Evolutionary conservation across 2,113 vertebrate species (phyloP), one percentile per base, ranked within the genome.

Genomic region (Chaetodon trifascialis): DNA sequence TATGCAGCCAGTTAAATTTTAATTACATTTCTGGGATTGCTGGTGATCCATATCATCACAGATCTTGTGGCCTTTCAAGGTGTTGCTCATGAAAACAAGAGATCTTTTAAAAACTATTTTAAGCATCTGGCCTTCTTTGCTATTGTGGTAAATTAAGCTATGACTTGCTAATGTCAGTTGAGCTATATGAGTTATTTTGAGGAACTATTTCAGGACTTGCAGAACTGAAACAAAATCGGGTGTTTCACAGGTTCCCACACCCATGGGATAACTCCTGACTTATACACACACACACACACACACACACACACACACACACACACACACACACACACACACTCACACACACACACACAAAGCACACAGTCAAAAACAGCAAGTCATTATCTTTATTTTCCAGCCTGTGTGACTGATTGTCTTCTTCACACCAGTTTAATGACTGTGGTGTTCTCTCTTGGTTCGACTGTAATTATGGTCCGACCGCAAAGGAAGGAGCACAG

Each of bases 221-320:
- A 77, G 91, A 93, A 92, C 60, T 88, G 83, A 90, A 89, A 92
- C 60, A 54, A 87, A 88, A 83, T 55, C 21, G 44, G 65, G 60
- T 77, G 55, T 84, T 80, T 85, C 21, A 38, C 49, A 79, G 66
- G 30, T 63, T 90, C 82, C 59, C 83, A 69, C 66, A 76, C 75
- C 80, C 76, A 44, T 16, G 30, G 46, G 52, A 82, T 23, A 56
- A 66, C 56, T 47, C 55, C 14, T 79, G 71, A 85, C 68, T 68
- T 4, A 40, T 58, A 54, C 25, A n/a, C 51, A 21, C 23, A 23
- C 3, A 4, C 42, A 47, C 34, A 23, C 49, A 54, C 34, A 34
- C 11, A 49, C 14, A 25, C 16, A 38, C 46, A n/a, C 6, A 38
- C 49, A 54, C 34, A 34, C 11, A 49, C 14, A 25, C 16, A 38